Evolutionary conservation across 2,113 vertebrate species (phyloP), one percentile per base, ranked within the genome.

Genomic region (Pionites leucogaster): DNA sequence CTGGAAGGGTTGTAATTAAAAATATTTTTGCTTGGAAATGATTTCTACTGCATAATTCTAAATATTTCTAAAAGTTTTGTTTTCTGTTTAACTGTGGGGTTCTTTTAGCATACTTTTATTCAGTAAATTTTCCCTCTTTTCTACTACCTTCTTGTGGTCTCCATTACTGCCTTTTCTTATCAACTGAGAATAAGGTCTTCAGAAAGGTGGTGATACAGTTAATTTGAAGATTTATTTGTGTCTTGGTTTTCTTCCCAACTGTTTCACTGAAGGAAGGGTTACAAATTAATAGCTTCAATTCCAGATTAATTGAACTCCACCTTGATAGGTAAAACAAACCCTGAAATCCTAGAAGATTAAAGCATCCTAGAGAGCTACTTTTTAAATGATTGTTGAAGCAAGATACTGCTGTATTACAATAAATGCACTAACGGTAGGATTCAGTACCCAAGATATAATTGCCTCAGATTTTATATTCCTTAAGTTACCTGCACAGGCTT

Each of bases 321-420:
- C 50, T 35, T 11, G 0, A 20, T 47, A 93, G 42, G 62, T 69
- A 92, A 96, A 96, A 90, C 65, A 92, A 90, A 91, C 63, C 44
- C 90, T 71, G 50, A 87, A 93, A 87, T 64, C 47, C 62, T 90
- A 37, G 27, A 68, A 92, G 52, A 96, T 60, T 82, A 89, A 84
- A 92, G 41, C 33, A 89, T 27, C 23, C 25, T 27, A 60, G 63
- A 95, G 65, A 96, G 17, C 33, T 71, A 64, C 78, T 84, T 95
- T 91, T 87, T 2, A 90, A 95, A 89, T 25, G 33, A 95, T 18
- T 72, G 19, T 31, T 82, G 75, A 95, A 94, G 70, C 28, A 94
- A 94, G 67, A 57, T 49, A 85, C 5, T 80, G 28, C 15, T 87
- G 9, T 29, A 74, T 83, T 78, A 84, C 39, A 82, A 69, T 44